These are phyloP conservation scores for Meteorus cinctellus DNA, from an alignment of 2,888 invertebrate genomes.

Conservation along the genomic window DNA sequence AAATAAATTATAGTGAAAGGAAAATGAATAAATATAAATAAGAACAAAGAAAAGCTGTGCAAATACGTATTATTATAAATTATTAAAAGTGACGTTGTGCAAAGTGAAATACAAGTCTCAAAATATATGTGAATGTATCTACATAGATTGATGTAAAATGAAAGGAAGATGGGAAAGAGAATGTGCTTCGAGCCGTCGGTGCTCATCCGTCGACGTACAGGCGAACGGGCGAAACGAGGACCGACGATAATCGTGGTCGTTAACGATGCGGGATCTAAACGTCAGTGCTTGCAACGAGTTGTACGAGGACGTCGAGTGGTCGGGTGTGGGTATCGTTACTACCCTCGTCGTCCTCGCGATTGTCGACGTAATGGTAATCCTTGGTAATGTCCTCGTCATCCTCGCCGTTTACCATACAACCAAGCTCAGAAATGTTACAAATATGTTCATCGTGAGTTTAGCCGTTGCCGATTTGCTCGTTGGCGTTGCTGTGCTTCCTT, in stretches of 20 bases:
- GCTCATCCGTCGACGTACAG: conserved; percentile 30
- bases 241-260: conserved; percentile 54
- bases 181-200: conserved; percentile 22
- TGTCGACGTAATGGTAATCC: conserved; percentile 91
- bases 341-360: conserved; percentile 86
- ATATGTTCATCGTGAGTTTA: conserved; percentile 96
- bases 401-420: conserved; percentile 92
- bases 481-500: conserved; percentile 96
- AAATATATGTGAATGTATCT: conserved; percentile 11
- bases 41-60: not conserved
- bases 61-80: conserved; percentile 5
- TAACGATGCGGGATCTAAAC: conserved; percentile 84
- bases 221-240: conserved; percentile 32
- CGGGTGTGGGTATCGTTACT: conserved; percentile 84
- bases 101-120: conserved; percentile 17
- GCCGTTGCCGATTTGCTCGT: conserved; percentile 97
- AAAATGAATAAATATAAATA: conserved; percentile 2
- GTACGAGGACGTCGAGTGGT: conserved; percentile 87
- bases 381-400: conserved; percentile 94
- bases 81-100: conserved; percentile 19
- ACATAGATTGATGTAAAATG: conserved; percentile 32
- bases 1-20: not conserved
- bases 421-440: conserved; percentile 95
- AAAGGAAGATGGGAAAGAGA: conserved; percentile 38
- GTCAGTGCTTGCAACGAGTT: conserved; percentile 87